phyloP scores from a whole-genome alignment of 2,888 invertebrate genomes.

The Himalopsyche japonica region DNA sequence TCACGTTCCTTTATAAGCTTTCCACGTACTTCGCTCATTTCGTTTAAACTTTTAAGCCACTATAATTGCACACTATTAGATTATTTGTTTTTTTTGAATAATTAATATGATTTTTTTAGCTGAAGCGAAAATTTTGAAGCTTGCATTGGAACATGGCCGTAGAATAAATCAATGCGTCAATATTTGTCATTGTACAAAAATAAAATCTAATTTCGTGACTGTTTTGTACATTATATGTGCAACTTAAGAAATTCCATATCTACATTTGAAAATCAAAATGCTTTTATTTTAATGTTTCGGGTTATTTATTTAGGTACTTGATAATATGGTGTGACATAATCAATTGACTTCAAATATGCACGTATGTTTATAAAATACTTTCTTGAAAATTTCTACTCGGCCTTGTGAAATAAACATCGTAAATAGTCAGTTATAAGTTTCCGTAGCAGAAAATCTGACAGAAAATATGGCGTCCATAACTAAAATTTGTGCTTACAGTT shows the following conservation, averaged over 20 bases:
- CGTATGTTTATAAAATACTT: background rate
- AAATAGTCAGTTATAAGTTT: background rate
- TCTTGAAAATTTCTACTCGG: background rate
- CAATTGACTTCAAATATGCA: background rate
- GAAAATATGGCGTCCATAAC: background rate
- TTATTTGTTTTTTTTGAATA: background rate
- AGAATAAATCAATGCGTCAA: conserved; percentile 12
- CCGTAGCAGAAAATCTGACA: background rate
- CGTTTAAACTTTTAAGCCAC: background rate
- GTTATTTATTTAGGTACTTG: background rate
- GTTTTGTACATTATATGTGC: conserved; percentile 40
- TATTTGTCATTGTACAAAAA: conserved; percentile 37
- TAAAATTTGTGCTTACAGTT: background rate
- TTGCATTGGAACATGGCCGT: conserved; percentile 14
- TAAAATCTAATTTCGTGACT: conserved; percentile 39
- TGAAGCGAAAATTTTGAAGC: background rate
- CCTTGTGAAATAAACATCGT: background rate
- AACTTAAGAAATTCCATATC: conserved; percentile 28
- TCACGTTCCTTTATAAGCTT: conserved; percentile 12
- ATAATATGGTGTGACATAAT: background rate
- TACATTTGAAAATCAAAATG: conserved; percentile 2
- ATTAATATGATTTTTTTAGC: background rate
- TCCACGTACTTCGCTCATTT: background rate
- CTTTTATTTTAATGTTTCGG: background rate
- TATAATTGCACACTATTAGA: background rate